Evolutionary conservation across 2,113 vertebrate species (phyloP).

Genomic region (Melanerpes aurifrons): DNA sequence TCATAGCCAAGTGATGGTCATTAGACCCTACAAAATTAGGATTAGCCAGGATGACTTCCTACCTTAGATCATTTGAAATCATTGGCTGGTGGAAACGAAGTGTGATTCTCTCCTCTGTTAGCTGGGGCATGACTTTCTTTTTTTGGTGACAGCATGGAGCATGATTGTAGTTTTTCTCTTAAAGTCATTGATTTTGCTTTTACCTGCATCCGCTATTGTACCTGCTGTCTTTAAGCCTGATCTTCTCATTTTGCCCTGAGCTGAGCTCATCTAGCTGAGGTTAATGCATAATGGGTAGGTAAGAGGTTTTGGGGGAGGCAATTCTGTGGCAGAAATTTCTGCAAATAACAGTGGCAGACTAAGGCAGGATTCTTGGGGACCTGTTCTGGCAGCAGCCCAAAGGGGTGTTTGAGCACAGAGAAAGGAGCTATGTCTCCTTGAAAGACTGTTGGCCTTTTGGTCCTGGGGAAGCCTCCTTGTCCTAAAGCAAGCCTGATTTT

Average conservation of each 20-base stretch:
- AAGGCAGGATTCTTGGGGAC: not conserved
- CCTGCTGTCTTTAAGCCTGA: not conserved
- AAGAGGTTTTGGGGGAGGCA: not conserved
- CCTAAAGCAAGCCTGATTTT: not conserved
- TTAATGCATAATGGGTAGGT: not conserved
- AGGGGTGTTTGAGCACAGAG: not conserved
- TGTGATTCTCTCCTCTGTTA: constrained; percentile 36
- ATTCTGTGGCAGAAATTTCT: not conserved
- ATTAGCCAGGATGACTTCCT: constrained; percentile 46
- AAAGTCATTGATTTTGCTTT: constrained; percentile 17
- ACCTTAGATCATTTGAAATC: constrained; percentile 61
- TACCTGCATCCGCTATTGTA: not conserved
- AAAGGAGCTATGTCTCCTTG: not conserved
- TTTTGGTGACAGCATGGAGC: not conserved
- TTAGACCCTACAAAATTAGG: constrained; percentile 65
- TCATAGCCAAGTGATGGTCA: constrained; percentile 38
- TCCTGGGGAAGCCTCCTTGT: not conserved
- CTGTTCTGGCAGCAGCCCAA: not conserved
- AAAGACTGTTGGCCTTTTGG: not conserved
- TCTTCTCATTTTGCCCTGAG: not conserved
- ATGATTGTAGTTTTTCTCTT: constrained; percentile 18
- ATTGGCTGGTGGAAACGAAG: constrained; percentile 17
- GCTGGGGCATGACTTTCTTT: not conserved
- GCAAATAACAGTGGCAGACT: not conserved
- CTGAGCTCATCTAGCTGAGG: not conserved